These are phyloP conservation scores for Dasypolia templi DNA, from an alignment of 2,888 invertebrate genomes.

Conservation along the genomic window DNA sequence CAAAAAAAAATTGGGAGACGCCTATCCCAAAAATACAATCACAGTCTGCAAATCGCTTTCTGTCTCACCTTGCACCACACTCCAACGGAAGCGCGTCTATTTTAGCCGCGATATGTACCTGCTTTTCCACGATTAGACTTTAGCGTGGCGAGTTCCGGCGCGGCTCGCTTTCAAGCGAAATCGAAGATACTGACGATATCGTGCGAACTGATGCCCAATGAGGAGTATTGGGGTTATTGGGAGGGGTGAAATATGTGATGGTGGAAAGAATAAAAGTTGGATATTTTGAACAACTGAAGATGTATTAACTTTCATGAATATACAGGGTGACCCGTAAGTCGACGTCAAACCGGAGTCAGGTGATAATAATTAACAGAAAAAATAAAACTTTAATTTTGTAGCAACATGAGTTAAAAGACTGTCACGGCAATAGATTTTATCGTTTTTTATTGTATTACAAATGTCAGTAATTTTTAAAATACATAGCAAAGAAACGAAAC, in stretches of 20 bases:
- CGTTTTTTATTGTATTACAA: too few relatives aligned
- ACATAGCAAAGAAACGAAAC: too few relatives aligned
- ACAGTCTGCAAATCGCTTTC: not conserved
- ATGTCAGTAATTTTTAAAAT: too few relatives aligned
- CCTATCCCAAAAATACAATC: not conserved
- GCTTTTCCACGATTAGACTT: conserved; percentile 81
- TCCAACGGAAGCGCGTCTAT: conserved; percentile 81
- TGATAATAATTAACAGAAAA: too few relatives aligned
- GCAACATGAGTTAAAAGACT: too few relatives aligned
- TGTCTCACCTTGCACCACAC: conserved; percentile 24
- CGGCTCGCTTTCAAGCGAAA: conserved; percentile 66
- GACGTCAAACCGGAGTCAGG: too few relatives aligned
- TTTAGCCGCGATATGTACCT: conserved; percentile 69
- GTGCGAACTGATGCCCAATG: conserved; percentile 49
- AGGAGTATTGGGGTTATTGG: not conserved
- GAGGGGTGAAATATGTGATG: not conserved
- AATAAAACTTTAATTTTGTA: too few relatives aligned
- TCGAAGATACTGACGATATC: conserved; percentile 52
- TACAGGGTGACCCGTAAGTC: too few relatives aligned
- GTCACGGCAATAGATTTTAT: too few relatives aligned
- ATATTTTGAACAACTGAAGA: not conserved
- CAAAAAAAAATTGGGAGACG: too few relatives aligned
- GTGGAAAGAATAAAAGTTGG: not conserved
- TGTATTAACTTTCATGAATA: not conserved
- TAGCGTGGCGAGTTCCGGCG: conserved; percentile 79